Conservation (phyloP, 2,888 invertebrate genomes). For the Cephus pulcher region DNA sequence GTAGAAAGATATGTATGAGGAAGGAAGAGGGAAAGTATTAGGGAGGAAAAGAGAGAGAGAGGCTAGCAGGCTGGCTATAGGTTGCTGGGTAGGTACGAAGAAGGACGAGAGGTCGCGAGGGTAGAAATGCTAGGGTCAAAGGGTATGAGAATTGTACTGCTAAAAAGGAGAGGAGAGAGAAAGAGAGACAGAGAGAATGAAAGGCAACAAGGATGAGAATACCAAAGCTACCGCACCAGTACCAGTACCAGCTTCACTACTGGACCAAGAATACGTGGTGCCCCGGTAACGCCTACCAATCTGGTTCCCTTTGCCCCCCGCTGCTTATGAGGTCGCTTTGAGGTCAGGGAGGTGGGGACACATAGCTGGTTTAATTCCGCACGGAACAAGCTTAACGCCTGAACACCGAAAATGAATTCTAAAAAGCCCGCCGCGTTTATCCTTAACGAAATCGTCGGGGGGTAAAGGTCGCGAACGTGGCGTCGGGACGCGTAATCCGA, state of each 20-base stretch:
- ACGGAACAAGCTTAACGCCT: slow-evolving; percentile 44
- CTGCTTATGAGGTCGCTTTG: neutral
- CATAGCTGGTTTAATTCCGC: slow-evolving; percentile 37
- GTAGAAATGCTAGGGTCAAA: neutral
- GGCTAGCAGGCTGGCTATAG: neutral
- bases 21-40: neutral
- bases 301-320: slow-evolving; percentile 32
- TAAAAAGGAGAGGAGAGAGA: neutral
- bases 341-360: neutral
- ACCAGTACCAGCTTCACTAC: neutral
- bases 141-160: neutral
- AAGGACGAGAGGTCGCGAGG: neutral
- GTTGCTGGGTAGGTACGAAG: neutral
- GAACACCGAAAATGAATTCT: slow-evolving; percentile 52
- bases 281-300: slow-evolving; percentile 62
- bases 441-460: neutral
- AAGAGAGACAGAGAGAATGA: neutral
- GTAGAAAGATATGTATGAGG: neutral
- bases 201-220: neutral
- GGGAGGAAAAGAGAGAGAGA: neutral
- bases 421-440: slow-evolving; percentile 29
- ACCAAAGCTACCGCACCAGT: neutral
- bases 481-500: neutral
- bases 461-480: neutral
- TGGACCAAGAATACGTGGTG: slow-evolving; percentile 32